Conservation (phyloP, 1,140 invertebrate species). For the Meloidogyne floridensis region DNA sequence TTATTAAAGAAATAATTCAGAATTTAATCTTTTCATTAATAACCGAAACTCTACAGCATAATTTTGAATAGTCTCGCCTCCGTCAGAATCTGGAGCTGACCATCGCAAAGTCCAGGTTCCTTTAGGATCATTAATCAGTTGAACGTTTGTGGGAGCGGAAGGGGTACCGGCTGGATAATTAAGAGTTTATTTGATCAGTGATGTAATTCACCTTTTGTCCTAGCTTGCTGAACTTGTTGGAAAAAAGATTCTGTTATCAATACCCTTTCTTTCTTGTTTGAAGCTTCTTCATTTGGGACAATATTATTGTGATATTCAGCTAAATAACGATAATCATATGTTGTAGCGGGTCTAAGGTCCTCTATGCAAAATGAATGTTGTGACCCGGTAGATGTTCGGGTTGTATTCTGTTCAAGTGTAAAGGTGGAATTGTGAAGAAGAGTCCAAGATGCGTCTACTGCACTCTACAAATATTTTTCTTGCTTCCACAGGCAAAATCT, state of each 20-base stretch:
- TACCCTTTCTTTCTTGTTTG: constrained; percentile 16
- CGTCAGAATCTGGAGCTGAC: constrained; percentile 56
- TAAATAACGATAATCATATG: constrained; percentile 62
- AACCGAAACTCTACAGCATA: constrained; percentile 63
- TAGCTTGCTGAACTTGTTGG: constrained; percentile 59
- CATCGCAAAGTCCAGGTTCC: constrained; percentile 62
- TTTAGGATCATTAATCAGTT: constrained; percentile 34
- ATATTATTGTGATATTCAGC: constrained; percentile 53
- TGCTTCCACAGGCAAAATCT: not conserved
- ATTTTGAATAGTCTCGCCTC: constrained; percentile 54
- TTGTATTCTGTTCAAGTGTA: constrained; percentile 37
- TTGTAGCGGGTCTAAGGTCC: constrained; percentile 56
- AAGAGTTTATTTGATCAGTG: constrained; percentile 13
- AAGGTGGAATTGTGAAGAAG: constrained; percentile 55
- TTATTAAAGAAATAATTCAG: constrained; percentile 15
- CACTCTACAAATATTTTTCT: constrained; percentile 36
- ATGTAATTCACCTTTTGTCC: constrained; percentile 53
- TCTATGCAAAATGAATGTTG: constrained; percentile 44
- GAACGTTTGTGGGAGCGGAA: constrained; percentile 54
- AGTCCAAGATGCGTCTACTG: constrained; percentile 53
- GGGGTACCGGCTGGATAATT: constrained; percentile 55
- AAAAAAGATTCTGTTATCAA: constrained; percentile 48
- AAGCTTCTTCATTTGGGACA: not conserved
- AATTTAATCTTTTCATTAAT: constrained; percentile 9
- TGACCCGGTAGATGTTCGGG: constrained; percentile 16